Percentiles rank a stretch among this genome's conserved stretches.
Conservation (phyloP, 2,797 vertebrate genomes). For the Pygocentrus nattereri region DNA sequence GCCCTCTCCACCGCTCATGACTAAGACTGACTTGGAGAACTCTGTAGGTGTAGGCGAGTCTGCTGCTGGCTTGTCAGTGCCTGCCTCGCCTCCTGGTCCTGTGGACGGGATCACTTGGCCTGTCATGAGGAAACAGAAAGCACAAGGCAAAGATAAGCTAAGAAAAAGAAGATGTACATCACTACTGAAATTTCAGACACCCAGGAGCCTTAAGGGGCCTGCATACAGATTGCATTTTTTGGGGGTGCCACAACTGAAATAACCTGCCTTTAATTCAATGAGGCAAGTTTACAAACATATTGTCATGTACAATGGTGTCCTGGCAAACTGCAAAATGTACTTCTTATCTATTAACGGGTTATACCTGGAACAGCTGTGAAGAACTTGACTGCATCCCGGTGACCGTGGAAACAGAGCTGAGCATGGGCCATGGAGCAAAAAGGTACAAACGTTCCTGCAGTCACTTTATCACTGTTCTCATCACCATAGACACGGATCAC, state of each 20-base stretch:
- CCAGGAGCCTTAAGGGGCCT: not conserved
- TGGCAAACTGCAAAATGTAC: too few species aligned
- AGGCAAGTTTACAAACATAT: too few species aligned
- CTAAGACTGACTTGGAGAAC: slow-evolving; percentile 86
- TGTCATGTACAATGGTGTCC: too few species aligned
- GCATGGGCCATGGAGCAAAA: slow-evolving; percentile 98
- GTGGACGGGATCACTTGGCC: slow-evolving; percentile 86
- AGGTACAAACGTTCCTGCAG: slow-evolving; percentile 91
- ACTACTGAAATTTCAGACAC: too few species aligned
- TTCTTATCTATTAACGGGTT: not conserved
- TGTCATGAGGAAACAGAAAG: slow-evolving; percentile 19
- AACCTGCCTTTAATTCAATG: too few species aligned
- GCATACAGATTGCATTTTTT: not conserved
- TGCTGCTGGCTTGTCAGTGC: slow-evolving; percentile 74
- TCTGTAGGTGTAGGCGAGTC: slow-evolving; percentile 78
- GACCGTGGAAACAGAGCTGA: slow-evolving; percentile 97
- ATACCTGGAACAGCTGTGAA: slow-evolving; percentile 95
- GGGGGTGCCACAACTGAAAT: too few species aligned
- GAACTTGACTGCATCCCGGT: slow-evolving; percentile 97
- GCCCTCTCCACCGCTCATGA: slow-evolving; percentile 97
- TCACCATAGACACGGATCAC: slow-evolving; percentile 93
- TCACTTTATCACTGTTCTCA: slow-evolving; percentile 94
- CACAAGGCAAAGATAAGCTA: slow-evolving; percentile 1
- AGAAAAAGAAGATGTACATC: too few species aligned
- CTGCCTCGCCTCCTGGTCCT: slow-evolving; percentile 74